Evolutionary conservation across 2,888 invertebrate genomes (phyloP).

Genomic region (Copidosoma aretas): DNA sequence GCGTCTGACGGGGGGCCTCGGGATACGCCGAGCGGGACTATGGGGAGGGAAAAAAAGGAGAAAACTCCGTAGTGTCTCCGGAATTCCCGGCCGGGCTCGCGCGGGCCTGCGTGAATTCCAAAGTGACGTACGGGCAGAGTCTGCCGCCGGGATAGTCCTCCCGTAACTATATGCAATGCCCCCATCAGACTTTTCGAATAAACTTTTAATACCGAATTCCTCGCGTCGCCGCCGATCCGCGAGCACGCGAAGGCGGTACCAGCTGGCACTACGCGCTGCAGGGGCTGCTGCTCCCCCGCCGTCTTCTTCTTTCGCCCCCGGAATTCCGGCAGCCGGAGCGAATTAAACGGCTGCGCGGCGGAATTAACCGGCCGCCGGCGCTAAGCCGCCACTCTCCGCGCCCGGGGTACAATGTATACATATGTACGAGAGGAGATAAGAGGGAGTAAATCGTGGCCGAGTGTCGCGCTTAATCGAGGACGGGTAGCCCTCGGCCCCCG

Average conservation of each 20-base stretch:
- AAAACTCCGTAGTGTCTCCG: background rate
- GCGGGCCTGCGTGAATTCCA: slow-evolving; percentile 17
- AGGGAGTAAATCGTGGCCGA: slow-evolving; percentile 28
- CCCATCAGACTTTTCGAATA: slow-evolving; percentile 25
- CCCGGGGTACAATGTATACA: slow-evolving; percentile 13
- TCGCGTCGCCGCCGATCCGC: slow-evolving; percentile 4
- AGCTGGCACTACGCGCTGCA: too few species aligned
- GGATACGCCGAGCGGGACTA: background rate
- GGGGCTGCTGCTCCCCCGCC: background rate
- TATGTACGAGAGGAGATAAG: slow-evolving; percentile 27
- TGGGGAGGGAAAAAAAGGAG: background rate
- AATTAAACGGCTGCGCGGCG: slow-evolving; percentile 33
- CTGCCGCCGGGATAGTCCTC: background rate
- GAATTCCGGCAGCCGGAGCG: slow-evolving; percentile 30
- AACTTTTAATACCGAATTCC: slow-evolving; percentile 37
- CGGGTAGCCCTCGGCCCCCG: background rate
- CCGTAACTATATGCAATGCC: too few species aligned
- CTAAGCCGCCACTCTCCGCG: background rate
- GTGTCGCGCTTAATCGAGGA: slow-evolving; percentile 24
- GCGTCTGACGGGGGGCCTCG: too few species aligned
- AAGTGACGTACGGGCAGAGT: slow-evolving; percentile 1
- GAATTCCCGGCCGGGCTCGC: background rate
- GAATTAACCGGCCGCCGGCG: slow-evolving; percentile 30
- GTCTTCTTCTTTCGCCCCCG: slow-evolving; percentile 7
- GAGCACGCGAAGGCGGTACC: background rate